Evolutionary conservation across 2,888 invertebrate genomes (phyloP).

Genomic region (Steinernema hermaphroditum): DNA sequence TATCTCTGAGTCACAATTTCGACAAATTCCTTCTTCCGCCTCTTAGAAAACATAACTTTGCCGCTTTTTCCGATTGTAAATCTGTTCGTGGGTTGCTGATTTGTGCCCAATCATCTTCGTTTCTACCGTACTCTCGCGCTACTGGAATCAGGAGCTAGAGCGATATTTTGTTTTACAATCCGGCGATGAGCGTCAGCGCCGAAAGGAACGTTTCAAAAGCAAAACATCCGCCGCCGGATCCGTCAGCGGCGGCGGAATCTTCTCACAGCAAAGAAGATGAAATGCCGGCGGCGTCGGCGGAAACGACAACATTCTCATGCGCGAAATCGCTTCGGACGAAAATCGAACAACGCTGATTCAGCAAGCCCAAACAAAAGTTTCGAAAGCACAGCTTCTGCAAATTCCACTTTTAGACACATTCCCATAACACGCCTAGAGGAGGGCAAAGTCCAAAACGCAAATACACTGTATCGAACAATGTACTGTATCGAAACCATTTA

Average conservation of each 20-base stretch:
- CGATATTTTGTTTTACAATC: not conserved
- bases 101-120: no score
- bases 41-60: no score
- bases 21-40: no score
- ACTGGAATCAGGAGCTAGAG: not conserved
- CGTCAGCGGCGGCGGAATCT: not conserved
- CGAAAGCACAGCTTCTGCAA: not conserved
- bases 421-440: no score
- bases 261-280: not conserved
- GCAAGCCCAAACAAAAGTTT: not conserved
- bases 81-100: no score
- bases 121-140: no score
- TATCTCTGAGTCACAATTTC: no score
- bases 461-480: no score
- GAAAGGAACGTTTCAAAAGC: not conserved
- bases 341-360: not conserved
- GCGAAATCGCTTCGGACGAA: not conserved
- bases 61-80: no score
- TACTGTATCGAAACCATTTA: no score
- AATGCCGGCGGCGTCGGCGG: not conserved
- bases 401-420: no score
- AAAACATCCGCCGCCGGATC: constrained; percentile 13
- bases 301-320: constrained; percentile 8
- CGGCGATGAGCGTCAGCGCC: not conserved
- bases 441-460: no score